phyloP scores from a whole-genome alignment of 2,113 vertebrate genomes.

The Oryctolagus cuniculus region mOryCun1.1 NC_091442.1:4302001-4302500 shows the following conservation, averaged over 20 bases:
- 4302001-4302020: constrained; percentile 59
- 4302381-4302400: not conserved
- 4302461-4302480: not conserved
- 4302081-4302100: constrained; percentile 87
- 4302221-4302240: not conserved
- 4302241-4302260: rapidly evolving
- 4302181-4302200: constrained; percentile 87
- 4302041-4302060: constrained; percentile 84
- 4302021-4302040: constrained; percentile 84
- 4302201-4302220: constrained; percentile 74
- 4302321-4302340: too few relatives aligned
- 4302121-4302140: constrained; percentile 86
- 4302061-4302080: constrained; percentile 87
- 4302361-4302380: not conserved
- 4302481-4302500: not conserved
- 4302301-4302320: not conserved
- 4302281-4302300: not conserved
- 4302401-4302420: too few relatives aligned
- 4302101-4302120: constrained; percentile 88
- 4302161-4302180: constrained; percentile 92
- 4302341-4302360: not conserved
- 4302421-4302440: not conserved
- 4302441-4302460: not conserved
- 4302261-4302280: not conserved
- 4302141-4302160: constrained; percentile 91